These are phyloP conservation scores for Callyntrura sp. DNA, from an alignment of 2,888 invertebrate species.

Conservation along the genomic window DNA sequence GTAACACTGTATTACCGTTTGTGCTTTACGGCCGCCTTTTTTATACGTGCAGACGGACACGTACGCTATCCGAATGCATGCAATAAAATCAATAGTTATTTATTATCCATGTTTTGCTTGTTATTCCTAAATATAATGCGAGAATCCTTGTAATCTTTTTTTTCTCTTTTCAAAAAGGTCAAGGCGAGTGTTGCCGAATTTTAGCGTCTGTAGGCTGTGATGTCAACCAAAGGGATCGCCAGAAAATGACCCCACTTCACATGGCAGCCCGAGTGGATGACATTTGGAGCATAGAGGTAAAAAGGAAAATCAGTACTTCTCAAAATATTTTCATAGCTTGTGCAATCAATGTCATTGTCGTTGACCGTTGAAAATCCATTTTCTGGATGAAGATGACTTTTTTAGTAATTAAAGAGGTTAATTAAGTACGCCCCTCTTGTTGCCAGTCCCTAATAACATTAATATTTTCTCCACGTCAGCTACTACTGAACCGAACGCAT, in stretches of 20 bases:
- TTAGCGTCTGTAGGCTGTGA: conserved; percentile 82
- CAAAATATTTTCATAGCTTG: too few relatives aligned
- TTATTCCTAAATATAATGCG: background rate
- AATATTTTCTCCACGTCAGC: too few relatives aligned
- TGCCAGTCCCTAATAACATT: too few relatives aligned
- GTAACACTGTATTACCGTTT: background rate
- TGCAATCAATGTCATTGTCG: too few relatives aligned
- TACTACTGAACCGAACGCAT: too few relatives aligned
- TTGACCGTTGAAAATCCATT: too few relatives aligned
- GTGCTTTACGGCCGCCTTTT: too few relatives aligned
- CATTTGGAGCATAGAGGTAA: conserved; percentile 84
- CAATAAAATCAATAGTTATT: conserved; percentile 46
- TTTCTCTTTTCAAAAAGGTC: conserved; percentile 76
- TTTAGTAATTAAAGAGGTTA: too few relatives aligned
- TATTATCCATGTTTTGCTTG: background rate
- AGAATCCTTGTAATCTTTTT: conserved; percentile 28
- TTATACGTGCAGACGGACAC: too few relatives aligned
- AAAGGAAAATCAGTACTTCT: background rate
- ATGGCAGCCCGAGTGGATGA: conserved; percentile 88
- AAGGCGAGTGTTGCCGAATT: conserved; percentile 83
- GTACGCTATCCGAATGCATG: background rate
- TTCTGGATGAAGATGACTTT: too few relatives aligned
- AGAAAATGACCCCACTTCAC: conserved; percentile 87
- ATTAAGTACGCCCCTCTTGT: too few relatives aligned
- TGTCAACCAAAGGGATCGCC: conserved; percentile 83